Evolutionary conservation across 37 sponge, comb jelly and placozoan species (phyloP).

Genomic region (Oscarella lobularis): DNA sequence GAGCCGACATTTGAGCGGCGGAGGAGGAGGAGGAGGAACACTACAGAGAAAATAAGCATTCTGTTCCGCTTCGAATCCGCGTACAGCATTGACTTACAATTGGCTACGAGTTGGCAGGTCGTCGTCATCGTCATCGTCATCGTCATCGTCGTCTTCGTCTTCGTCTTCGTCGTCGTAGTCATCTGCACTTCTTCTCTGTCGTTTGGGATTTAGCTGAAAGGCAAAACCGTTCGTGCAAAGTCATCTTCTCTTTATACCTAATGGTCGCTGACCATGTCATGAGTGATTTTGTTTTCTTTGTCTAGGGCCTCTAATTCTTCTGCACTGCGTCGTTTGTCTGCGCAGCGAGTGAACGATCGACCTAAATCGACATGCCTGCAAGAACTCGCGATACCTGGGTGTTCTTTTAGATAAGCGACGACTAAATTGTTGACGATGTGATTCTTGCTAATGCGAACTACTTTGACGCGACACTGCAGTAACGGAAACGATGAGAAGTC

Average conservation of each 20-base stretch:
- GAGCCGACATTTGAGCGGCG: constrained; percentile 45
- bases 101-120: not conserved
- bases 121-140: not conserved
- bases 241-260: not conserved
- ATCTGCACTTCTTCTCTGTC: constrained; percentile 6
- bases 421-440: constrained; percentile 83
- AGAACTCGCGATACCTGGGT: constrained; percentile 78
- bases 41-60: too few relatives aligned
- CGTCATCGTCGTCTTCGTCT: constrained; percentile 16
- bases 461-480: constrained; percentile 56
- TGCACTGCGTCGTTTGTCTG: constrained; percentile 53
- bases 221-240: not conserved
- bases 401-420: constrained; percentile 48
- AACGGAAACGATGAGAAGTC: not conserved
- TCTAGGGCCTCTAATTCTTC: constrained; percentile 77
- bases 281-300: constrained; percentile 65
- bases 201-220: constrained; percentile 32
- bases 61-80: too few relatives aligned
- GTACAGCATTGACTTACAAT: not conserved
- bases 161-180: constrained; percentile 12
- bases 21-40: not conserved
- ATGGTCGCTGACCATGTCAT: constrained; percentile 45
- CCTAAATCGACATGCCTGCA: too few relatives aligned
- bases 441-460: constrained; percentile 67
- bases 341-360: too few relatives aligned